phyloP scores from a whole-genome alignment of 1,140 invertebrate genomes.

The Anadara kagoshimensis region DNA sequence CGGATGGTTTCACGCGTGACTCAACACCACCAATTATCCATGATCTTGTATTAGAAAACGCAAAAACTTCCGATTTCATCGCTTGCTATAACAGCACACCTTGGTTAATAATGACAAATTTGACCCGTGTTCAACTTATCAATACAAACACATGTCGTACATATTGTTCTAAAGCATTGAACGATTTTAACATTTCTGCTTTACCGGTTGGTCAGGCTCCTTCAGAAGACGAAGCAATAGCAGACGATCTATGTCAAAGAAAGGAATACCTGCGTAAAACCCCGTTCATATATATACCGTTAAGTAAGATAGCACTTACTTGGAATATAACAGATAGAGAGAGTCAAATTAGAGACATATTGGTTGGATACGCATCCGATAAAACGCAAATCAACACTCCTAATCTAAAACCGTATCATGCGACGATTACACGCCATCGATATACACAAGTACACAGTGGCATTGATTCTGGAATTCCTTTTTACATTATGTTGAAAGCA shows the following conservation, averaged over 20 bases:
- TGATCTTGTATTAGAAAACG: constrained; percentile 11
- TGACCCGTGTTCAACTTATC: constrained; percentile 6
- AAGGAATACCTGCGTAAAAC: too few relatives aligned
- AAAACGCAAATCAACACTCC: not conserved
- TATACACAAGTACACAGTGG: constrained; percentile 34
- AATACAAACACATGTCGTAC: too few relatives aligned
- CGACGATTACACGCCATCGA: constrained; percentile 11
- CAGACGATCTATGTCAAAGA: too few relatives aligned
- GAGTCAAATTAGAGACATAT: constrained; percentile 38
- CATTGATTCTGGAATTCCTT: constrained; percentile 28
- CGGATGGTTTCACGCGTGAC: constrained; percentile 30
- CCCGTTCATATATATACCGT: constrained; percentile 40
- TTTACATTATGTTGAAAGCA: constrained; percentile 43
- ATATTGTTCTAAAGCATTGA: too few relatives aligned
- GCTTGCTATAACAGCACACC: too few relatives aligned
- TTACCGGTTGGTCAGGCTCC: too few relatives aligned
- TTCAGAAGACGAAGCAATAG: too few relatives aligned
- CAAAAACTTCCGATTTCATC: not conserved
- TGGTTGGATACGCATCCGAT: constrained; percentile 30
- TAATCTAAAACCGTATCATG: constrained; percentile 24
- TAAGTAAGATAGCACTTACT: constrained; percentile 22
- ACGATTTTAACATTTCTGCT: too few relatives aligned
- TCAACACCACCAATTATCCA: constrained; percentile 13
- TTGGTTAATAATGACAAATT: constrained; percentile 21
- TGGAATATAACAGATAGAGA: constrained; percentile 31